A percentile compares a stretch with the other conserved stretches of the same genome.
phyloP scores from a whole-genome alignment of 2,113 vertebrate species.

The Onychostoma macrolepis region DNA sequence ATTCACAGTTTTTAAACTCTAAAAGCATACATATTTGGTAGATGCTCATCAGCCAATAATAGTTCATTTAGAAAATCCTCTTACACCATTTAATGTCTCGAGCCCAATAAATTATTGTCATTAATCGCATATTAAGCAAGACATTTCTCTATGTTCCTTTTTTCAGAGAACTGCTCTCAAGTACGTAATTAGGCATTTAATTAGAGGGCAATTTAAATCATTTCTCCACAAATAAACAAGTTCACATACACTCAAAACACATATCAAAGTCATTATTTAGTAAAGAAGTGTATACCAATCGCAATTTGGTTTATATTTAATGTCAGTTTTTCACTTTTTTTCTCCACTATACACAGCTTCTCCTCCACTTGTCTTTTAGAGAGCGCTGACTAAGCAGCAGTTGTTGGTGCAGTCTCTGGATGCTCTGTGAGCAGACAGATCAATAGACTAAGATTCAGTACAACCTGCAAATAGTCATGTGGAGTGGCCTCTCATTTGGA shows the following conservation, averaged over 20 bases:
- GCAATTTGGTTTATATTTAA: constrained; percentile 26
- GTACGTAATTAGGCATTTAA: constrained; percentile 61
- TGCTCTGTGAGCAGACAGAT: constrained; percentile 60
- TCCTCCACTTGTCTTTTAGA: constrained; percentile 45
- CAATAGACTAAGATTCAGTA: constrained; percentile 70
- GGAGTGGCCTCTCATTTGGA: constrained; percentile 56
- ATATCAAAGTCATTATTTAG: constrained; percentile 30
- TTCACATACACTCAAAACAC: constrained; percentile 6
- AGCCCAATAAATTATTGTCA: constrained; percentile 70
- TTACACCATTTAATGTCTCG: constrained; percentile 65
- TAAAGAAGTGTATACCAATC: not conserved
- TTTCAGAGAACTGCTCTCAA: constrained; percentile 60
- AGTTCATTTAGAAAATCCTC: constrained; percentile 60
- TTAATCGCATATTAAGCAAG: constrained; percentile 65
- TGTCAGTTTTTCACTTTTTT: constrained; percentile 31
- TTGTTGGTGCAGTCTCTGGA: constrained; percentile 58
- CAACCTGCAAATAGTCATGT: constrained; percentile 60
- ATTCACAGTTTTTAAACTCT: not conserved
- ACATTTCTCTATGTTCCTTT: constrained; percentile 34
- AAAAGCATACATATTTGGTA: not conserved
- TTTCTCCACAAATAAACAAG: constrained; percentile 48
- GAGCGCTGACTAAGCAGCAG: constrained; percentile 68
- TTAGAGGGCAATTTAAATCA: constrained; percentile 59
- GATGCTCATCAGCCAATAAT: constrained; percentile 58
- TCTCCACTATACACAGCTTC: constrained; percentile 39